Conservation (phyloP, 2,797 vertebrate genomes). For the Sternotherus odoratus region DNA sequence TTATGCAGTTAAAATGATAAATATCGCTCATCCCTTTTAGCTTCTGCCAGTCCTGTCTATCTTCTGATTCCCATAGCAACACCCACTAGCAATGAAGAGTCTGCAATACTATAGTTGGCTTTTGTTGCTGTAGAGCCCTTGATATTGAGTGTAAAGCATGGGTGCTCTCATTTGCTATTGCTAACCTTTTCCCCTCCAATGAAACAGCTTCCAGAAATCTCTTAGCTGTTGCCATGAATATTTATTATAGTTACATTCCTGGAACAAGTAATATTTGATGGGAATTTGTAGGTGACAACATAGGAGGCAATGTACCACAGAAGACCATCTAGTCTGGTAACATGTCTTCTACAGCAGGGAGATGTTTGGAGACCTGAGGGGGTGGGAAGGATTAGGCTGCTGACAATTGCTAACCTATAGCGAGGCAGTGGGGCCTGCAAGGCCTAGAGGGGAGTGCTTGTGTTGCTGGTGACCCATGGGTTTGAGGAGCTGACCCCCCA, state of each 20-base stretch:
- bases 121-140: conserved; percentile 66
- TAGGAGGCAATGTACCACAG: conserved; percentile 20
- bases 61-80: conserved; percentile 71
- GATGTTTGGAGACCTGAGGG: no score
- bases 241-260: conserved; percentile 3
- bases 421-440: no score
- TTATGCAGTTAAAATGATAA: not conserved
- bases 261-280: conserved; percentile 30
- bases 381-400: no score
- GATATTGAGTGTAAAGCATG: conserved; percentile 52
- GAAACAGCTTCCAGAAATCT: conserved; percentile 51
- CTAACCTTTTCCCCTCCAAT: conserved; percentile 23
- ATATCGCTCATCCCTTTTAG: conserved; percentile 38
- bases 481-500: no score
- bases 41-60: conserved; percentile 42
- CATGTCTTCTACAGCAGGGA: not conserved
- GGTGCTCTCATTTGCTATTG: conserved; percentile 70
- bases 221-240: not conserved
- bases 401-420: no score
- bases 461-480: no score
- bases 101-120: conserved; percentile 64
- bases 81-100: conserved; percentile 54
- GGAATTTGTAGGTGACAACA: not conserved
- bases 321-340: not conserved
- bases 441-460: no score